Conservation (phyloP, 2,797 vertebrate species). For the Rhodeus uyekii region DNA sequence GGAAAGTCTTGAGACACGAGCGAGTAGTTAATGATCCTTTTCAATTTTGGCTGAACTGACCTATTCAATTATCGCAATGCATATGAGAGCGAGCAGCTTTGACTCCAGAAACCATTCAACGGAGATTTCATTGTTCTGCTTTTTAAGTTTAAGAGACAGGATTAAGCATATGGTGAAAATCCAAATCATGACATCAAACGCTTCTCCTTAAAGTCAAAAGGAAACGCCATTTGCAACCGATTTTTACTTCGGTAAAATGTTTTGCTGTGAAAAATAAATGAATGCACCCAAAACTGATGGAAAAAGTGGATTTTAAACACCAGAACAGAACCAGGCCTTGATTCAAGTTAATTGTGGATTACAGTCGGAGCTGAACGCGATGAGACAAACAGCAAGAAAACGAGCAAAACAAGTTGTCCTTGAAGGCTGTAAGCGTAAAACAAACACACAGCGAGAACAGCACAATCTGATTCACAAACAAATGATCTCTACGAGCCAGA, state of each 20-base stretch:
- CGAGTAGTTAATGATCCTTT: no score
- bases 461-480: not conserved
- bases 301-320: not conserved
- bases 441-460: not conserved
- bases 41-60: no score
- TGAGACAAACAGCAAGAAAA: not conserved
- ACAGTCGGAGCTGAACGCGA: not conserved
- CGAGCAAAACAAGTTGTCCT: not conserved
- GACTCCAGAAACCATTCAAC: not conserved
- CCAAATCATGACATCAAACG: not conserved
- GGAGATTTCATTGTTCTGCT: not conserved
- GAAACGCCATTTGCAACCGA: not conserved
- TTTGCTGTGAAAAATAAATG: not conserved
- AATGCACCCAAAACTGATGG: not conserved
- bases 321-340: not conserved
- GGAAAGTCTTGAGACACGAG: no score
- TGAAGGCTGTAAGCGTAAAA: not conserved
- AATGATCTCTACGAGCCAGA: not conserved
- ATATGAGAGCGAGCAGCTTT: not conserved
- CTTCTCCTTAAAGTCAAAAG: not conserved
- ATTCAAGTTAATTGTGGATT: not conserved
- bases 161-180: not conserved
- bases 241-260: not conserved
- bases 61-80: no score
- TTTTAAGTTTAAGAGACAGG: not conserved